A percentile compares a stretch with the other conserved stretches of the same genome.
phyloP scores from a whole-genome alignment of 2,113 vertebrate species.

The Vireo altiloquus region DNA sequence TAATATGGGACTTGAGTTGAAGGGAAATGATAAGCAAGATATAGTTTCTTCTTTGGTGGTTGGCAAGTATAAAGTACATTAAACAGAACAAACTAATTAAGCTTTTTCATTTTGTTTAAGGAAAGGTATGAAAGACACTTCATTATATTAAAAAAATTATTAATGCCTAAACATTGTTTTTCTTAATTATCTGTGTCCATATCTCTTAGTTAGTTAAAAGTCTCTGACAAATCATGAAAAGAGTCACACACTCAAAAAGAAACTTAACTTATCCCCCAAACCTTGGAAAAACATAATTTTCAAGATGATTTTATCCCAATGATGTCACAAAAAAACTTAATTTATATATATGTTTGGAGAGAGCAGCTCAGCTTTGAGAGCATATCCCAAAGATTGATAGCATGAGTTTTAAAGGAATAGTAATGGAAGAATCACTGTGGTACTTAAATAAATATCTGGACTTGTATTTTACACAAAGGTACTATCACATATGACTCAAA shows the following conservation, averaged over 20 bases:
- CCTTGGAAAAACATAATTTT: not conserved
- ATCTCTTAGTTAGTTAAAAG: not conserved
- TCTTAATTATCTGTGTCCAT: no score
- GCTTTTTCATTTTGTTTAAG: not conserved
- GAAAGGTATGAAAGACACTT: not conserved
- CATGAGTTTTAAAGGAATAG: not conserved
- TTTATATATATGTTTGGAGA: rapidly evolving
- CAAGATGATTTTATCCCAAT: not conserved
- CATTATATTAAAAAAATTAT: rapidly evolving
- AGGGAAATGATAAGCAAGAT: rapidly evolving
- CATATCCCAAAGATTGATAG: rapidly evolving
- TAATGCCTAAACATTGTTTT: not conserved
- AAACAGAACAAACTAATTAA: not conserved
- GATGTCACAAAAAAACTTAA: rapidly evolving
- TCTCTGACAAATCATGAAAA: not conserved
- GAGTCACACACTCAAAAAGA: not conserved
- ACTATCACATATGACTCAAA: not conserved
- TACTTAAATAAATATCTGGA: rapidly evolving
- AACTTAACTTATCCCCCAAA: not conserved
- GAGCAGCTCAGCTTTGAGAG: not conserved
- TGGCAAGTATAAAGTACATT: not conserved
- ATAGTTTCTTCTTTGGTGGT: not conserved
- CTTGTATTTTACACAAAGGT: not conserved
- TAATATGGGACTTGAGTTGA: rapidly evolving
- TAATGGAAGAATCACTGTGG: not conserved